phyloP scores from a whole-genome alignment of 2,888 invertebrate genomes.

The Spilosoma lubricipeda region DNA sequence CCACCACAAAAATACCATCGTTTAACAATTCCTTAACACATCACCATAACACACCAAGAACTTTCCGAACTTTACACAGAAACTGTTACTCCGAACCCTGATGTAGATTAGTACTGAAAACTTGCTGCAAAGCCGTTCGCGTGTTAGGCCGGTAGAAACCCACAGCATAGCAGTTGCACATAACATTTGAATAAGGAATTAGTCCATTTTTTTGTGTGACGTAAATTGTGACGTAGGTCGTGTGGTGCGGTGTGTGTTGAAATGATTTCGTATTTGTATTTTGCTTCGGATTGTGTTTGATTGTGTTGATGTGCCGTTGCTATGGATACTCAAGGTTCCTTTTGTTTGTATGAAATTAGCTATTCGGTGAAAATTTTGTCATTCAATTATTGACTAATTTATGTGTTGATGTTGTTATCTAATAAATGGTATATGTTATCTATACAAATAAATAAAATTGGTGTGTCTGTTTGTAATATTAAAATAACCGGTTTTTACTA shows the following conservation, averaged over 20 bases:
- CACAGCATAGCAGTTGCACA: constrained; percentile 68
- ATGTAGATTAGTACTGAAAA: constrained; percentile 80
- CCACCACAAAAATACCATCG: constrained; percentile 51
- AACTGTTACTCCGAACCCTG: constrained; percentile 70
- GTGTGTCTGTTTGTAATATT: too few species aligned
- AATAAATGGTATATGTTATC: too few species aligned
- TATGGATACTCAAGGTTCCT: constrained; percentile 35
- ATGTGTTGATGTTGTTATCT: neutral
- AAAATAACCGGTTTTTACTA: too few species aligned
- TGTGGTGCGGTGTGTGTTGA: neutral
- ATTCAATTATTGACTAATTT: neutral
- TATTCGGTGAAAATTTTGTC: neutral
- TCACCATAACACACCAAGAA: constrained; percentile 56
- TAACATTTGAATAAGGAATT: constrained; percentile 65
- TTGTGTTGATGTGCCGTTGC: constrained; percentile 41
- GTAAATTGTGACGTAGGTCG: constrained; percentile 21
- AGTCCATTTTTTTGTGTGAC: constrained; percentile 17
- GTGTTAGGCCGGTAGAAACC: constrained; percentile 72
- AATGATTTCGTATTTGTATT: constrained; percentile 20
- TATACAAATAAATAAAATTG: too few species aligned
- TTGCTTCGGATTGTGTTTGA: constrained; percentile 9
- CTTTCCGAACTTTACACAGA: constrained; percentile 47
- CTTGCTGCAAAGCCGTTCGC: constrained; percentile 77
- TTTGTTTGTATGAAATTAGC: constrained; percentile 12
- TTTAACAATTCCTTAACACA: constrained; percentile 41